A percentile compares a stretch with the other conserved stretches of the same genome.
These are phyloP conservation scores for Myiopsitta monachus DNA, from an alignment of 2,113 vertebrate genomes.

Conservation along the genomic window DNA sequence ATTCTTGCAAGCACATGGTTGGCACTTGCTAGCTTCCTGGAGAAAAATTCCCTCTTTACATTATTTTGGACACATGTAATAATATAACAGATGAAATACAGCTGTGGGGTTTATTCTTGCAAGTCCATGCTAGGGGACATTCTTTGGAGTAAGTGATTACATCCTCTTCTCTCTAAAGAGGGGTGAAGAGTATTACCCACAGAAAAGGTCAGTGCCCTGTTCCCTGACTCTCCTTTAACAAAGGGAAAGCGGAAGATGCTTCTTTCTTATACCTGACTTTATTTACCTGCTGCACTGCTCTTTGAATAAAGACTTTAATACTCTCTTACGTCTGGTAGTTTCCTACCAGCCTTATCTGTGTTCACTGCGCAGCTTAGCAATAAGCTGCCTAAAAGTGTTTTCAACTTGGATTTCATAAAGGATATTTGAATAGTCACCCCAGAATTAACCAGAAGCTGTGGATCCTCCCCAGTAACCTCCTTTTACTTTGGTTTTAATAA, in stretches of 20 bases:
- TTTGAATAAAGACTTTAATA: neutral
- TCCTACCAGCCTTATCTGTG: neutral
- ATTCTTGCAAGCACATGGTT: neutral
- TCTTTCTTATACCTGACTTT: neutral
- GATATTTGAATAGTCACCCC: neutral
- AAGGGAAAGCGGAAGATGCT: neutral
- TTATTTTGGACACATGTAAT: neutral
- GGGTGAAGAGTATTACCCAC: neutral
- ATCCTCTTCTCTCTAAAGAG: neutral
- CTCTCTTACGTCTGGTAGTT: neutral
- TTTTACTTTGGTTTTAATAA: neutral
- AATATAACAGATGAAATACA: neutral
- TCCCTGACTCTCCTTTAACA: neutral
- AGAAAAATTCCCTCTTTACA: neutral
- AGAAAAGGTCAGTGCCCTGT: neutral
- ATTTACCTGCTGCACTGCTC: neutral
- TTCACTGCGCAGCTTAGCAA: neutral
- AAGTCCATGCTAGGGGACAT: neutral
- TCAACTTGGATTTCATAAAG: neutral
- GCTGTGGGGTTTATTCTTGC: neutral
- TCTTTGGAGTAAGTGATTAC: neutral
- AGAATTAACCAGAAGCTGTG: neutral
- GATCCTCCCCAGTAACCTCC: neutral
- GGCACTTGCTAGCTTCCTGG: neutral
- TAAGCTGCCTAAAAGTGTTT: neutral